These are phyloP conservation scores for Isaurus tuberculatus DNA, from an alignment of 92 coral and sea anemone genomes.

Conservation along the genomic window DNA sequence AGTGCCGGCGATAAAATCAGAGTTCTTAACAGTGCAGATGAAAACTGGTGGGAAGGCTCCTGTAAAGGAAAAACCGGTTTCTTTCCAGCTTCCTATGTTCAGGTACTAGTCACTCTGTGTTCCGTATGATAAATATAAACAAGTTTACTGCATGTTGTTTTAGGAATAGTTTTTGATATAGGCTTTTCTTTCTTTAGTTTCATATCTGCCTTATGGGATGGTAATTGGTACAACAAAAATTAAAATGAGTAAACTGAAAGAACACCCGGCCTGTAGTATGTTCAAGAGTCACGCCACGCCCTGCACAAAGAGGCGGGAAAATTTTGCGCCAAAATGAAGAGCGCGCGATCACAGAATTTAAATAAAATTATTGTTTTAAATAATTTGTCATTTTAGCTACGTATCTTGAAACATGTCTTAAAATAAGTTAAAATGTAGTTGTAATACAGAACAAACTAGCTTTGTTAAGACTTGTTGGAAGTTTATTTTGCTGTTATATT, in stretches of 20 bases:
- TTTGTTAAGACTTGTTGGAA: too few relatives aligned
- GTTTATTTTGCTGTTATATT: background rate
- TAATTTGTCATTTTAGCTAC: too few relatives aligned
- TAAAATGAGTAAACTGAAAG: too few relatives aligned
- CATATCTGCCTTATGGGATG: too few relatives aligned
- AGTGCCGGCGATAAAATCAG: constrained; percentile 91
- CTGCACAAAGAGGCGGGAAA: background rate
- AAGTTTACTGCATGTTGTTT: background rate
- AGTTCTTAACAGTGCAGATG: constrained; percentile 78
- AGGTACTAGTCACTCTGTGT: constrained; percentile 59
- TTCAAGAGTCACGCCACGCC: background rate
- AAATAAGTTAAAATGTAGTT: too few relatives aligned
- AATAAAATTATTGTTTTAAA: too few relatives aligned
- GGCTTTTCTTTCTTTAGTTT: too few relatives aligned
- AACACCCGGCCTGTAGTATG: background rate
- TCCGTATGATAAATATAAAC: background rate
- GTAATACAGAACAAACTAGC: too few relatives aligned
- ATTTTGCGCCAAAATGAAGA: background rate
- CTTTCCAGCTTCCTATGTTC: constrained; percentile 95
- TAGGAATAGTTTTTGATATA: too few relatives aligned
- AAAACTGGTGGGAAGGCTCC: constrained; percentile 98
- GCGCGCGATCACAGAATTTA: background rate
- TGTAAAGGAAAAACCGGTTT: constrained; percentile 84
- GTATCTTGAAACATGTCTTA: too few relatives aligned
- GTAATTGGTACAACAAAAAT: background rate